These are phyloP conservation scores for Apostichopus japonicus DNA, from an alignment of 35 echinoderm and acorn worm genomes.

Conservation along the genomic window DNA sequence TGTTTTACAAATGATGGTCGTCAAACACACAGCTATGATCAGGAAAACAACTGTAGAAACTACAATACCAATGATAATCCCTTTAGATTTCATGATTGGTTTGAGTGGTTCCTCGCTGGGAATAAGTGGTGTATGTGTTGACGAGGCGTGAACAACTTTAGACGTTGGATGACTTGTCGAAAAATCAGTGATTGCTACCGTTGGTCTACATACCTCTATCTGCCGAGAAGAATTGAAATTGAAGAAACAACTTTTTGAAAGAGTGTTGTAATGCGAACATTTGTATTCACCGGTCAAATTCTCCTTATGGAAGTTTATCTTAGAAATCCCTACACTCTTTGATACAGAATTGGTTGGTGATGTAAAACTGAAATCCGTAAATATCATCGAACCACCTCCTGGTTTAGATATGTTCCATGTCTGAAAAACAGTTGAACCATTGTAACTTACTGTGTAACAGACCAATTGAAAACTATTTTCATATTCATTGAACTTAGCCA, in stretches of 20 bases:
- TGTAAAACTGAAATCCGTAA: neutral
- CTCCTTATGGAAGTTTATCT: neutral
- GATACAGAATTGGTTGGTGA: neutral
- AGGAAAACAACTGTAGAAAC: too few relatives aligned
- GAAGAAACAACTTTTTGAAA: neutral
- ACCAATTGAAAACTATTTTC: neutral
- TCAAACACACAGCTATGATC: too few relatives aligned
- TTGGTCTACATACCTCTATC: too few relatives aligned
- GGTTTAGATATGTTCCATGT: neutral
- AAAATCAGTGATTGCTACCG: neutral
- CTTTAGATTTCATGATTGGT: too few relatives aligned
- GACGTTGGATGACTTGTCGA: too few relatives aligned
- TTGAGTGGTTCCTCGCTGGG: too few relatives aligned
- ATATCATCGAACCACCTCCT: neutral
- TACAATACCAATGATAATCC: too few relatives aligned
- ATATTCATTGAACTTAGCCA: neutral
- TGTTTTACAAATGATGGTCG: too few relatives aligned
- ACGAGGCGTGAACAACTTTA: too few relatives aligned
- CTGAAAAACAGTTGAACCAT: neutral
- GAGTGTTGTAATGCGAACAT: neutral
- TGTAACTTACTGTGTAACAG: neutral
- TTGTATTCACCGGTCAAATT: neutral
- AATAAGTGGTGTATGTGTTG: too few relatives aligned
- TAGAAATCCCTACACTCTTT: neutral
- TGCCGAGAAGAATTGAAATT: neutral